Evolutionary conservation across 2,888 invertebrate species (phyloP).

Genomic region (Dryadula phaetusa): DNA sequence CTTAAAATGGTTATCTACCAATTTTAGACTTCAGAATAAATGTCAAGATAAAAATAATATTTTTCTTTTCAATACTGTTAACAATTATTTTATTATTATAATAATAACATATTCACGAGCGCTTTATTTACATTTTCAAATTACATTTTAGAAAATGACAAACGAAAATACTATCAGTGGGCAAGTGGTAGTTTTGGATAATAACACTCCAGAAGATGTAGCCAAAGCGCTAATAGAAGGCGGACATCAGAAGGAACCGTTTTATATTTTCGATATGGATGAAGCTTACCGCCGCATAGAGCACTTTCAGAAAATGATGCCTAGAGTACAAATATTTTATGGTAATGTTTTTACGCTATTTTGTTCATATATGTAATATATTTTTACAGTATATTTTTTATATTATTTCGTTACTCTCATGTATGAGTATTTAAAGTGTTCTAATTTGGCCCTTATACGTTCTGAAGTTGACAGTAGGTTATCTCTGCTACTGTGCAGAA

Average conservation of each 20-base stretch:
- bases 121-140: too few species aligned
- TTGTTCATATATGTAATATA: background rate
- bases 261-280: slow-evolving; percentile 56
- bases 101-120: too few species aligned
- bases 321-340: slow-evolving; percentile 57
- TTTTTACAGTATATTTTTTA: background rate
- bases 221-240: slow-evolving; percentile 53
- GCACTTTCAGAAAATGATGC: slow-evolving; percentile 54
- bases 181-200: slow-evolving; percentile 45
- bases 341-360: slow-evolving; percentile 48
- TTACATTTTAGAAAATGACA: slow-evolving; percentile 37
- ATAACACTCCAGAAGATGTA: slow-evolving; percentile 49
- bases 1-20: too few species aligned
- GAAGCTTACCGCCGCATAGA: slow-evolving; percentile 53
- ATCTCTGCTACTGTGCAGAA: too few species aligned
- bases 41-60: too few species aligned
- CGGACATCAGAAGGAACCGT: slow-evolving; percentile 55
- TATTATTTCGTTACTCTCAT: background rate
- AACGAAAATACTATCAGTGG: slow-evolving; percentile 30
- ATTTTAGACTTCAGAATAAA: too few species aligned
- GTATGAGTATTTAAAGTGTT: background rate
- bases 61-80: too few species aligned
- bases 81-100: too few species aligned
- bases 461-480: background rate
- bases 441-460: background rate